Base-by-base conservation (phyloP, 2,888 invertebrate species). In the Ichneumon xanthorius region DNA sequence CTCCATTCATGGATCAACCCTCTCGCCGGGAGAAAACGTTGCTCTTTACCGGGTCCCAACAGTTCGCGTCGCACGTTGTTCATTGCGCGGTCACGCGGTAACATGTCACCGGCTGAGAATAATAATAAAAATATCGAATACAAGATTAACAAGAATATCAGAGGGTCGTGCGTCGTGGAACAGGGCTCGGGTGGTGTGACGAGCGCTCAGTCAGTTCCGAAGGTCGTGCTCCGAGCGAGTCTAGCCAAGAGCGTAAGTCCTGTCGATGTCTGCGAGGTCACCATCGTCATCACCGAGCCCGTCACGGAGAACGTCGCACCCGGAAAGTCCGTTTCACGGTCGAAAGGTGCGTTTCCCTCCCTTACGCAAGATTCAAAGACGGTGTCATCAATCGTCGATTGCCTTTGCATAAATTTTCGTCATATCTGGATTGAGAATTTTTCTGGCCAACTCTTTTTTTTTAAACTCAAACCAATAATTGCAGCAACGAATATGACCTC, bases 1-100 rank as follows among this genome's bases (percentile, higher is more conserved):
- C 90, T 88, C 89, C 91, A 89, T 90, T 88, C 87, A 90, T 90
- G 90, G 90, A 90, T 89, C 90, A 92, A 90, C 91, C 91, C 90
- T 86, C 77, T 83, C 68, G 80, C 86, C 88, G 87, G 89, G 89
- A 89, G 63, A 63, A 90, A 87, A 88, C 88, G 88, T 84, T 82
- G 76, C 81, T 84, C 76, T 82, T 85, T 82, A 83, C 78, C 80
- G 87, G 86, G 79, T 79, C 84, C 87, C 85, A 89, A 90, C 91
- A 89, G 90, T 91, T 88, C 87, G 82, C 85, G 86, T 88, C 80
- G 87, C 89, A 87, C 88, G 89, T 89, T 90, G 88, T 89, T 87
- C 87, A 83, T 88, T 77, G 82, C 84, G 53, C 84, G 75, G 75
- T 77, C 67, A 40, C 61, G 71, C 50, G 67, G 70, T 77, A 81